Conservation (phyloP, 2,113 vertebrate species). For the Ceyx cyanopectus region DNA sequence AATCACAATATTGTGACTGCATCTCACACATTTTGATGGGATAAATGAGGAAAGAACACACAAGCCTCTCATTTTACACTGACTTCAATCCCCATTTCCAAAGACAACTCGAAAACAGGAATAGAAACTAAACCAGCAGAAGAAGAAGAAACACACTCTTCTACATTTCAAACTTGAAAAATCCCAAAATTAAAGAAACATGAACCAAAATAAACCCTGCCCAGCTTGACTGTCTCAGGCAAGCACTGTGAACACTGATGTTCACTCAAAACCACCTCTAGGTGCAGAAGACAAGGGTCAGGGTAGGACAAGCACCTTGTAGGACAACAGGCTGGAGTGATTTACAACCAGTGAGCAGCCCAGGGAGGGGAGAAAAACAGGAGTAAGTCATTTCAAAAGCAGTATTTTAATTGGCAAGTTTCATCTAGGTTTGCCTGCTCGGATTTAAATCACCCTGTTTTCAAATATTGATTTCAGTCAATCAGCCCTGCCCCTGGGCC, state of each 20-base stretch:
- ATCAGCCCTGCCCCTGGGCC: conserved; percentile 47
- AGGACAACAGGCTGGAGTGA: background rate
- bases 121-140: conserved; percentile 29
- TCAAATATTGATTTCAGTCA: conserved; percentile 31
- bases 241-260: background rate
- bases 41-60: background rate
- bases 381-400: background rate
- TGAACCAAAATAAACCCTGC: background rate
- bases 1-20: background rate
- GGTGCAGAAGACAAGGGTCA: background rate
- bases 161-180: conserved; percentile 17
- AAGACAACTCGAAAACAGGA: conserved; percentile 32
- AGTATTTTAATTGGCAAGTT: conserved; percentile 46
- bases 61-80: background rate
- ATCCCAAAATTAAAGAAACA: background rate
- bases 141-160: background rate
- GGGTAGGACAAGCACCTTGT: background rate
- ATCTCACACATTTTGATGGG: background rate
- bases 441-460: background rate
- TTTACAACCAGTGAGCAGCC: background rate
- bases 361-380: too few relatives aligned
- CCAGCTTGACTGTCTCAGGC: background rate
- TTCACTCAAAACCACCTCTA: background rate
- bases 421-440: conserved; percentile 20
- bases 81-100: conserved; percentile 43